Percentiles rank a stretch among this genome's conserved stretches.
These are phyloP conservation scores for Sebastes vulpes DNA, from an alignment of 2,797 vertebrate species.

Conservation along the genomic window DNA sequence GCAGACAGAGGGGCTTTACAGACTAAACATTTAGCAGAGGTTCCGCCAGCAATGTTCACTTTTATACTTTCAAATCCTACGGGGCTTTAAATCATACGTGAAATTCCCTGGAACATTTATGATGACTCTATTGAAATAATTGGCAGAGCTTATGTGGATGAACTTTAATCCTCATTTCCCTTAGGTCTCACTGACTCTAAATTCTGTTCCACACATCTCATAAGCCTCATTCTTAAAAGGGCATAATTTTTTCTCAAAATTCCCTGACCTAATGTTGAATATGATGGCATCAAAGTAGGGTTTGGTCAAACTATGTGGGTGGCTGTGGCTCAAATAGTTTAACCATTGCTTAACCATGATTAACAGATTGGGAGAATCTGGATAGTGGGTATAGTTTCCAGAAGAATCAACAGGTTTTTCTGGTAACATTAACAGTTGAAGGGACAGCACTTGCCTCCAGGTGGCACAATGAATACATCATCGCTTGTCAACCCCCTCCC, in stretches of 20 bases:
- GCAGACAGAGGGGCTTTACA: constrained; percentile 58
- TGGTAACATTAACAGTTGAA: constrained; percentile 8
- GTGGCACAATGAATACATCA: constrained; percentile 46
- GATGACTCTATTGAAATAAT: constrained; percentile 59
- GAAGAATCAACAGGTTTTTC: constrained; percentile 14
- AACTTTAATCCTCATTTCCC: constrained; percentile 50
- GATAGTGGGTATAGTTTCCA: constrained; percentile 33
- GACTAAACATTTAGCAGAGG: constrained; percentile 72
- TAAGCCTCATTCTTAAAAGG: constrained; percentile 18
- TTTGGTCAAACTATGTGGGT: constrained; percentile 10
- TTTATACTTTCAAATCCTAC: constrained; percentile 58
- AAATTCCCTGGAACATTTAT: constrained; percentile 58
- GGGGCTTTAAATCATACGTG: constrained; percentile 54
- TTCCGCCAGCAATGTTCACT: constrained; percentile 48
- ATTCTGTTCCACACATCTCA: constrained; percentile 20
- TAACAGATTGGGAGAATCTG: constrained; percentile 25
- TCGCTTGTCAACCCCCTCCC: constrained; percentile 17
- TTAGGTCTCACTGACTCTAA: constrained; percentile 34
- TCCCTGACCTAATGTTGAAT: constrained; percentile 25
- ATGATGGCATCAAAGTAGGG: neutral
- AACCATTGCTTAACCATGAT: constrained; percentile 5
- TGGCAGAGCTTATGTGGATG: constrained; percentile 41
- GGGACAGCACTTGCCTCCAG: constrained; percentile 7
- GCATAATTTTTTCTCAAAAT: neutral
- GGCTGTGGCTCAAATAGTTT: neutral